Conservation (phyloP, 2,113 vertebrate species). For the Narcine bancroftii region DNA sequence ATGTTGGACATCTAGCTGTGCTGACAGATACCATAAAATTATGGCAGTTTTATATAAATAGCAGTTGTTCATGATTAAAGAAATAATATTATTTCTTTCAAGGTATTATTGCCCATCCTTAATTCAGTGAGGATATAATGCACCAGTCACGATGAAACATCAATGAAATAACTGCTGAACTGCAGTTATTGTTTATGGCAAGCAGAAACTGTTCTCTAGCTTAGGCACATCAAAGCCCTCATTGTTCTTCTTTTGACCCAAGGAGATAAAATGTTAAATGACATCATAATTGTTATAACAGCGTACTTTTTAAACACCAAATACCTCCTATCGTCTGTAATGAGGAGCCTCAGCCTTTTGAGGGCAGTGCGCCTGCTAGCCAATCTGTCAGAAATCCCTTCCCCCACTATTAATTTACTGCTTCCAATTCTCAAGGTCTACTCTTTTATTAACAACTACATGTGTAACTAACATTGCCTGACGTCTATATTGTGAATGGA, state of each 20-base stretch:
- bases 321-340: background rate
- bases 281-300: background rate
- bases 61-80: background rate
- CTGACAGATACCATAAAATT: background rate
- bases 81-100: background rate
- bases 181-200: background rate
- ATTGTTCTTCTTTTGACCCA: background rate
- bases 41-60: background rate
- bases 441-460: conserved; percentile 27
- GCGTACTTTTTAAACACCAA: background rate
- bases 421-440: conserved; percentile 29
- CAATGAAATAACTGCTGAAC: background rate
- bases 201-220: background rate
- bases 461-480: conserved; percentile 24
- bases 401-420: conserved; percentile 3
- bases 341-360: background rate
- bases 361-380: conserved; percentile 27
- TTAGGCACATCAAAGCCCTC: background rate
- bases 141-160: background rate
- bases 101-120: background rate
- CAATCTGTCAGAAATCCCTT: background rate
- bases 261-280: background rate
- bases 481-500: conserved; percentile 26
- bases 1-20: background rate
- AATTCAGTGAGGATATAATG: background rate